Evolutionary conservation across 1,140 invertebrate species (phyloP), one percentile per base, ranked within the genome.

Genomic region (Delia radicum): DNA sequence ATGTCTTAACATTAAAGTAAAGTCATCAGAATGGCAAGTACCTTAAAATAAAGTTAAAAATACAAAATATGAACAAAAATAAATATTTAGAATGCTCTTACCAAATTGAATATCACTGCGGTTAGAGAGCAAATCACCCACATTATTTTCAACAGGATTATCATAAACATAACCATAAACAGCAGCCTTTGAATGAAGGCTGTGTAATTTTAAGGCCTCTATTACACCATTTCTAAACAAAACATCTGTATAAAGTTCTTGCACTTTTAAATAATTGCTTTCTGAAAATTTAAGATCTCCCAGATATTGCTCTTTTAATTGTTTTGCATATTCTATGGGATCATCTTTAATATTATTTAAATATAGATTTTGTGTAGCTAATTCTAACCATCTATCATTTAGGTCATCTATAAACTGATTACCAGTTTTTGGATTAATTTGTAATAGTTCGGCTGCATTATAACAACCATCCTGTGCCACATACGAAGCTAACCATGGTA

Each of bases 401-500:
- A 77, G 37, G 18, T 63, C 74, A 26, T 75, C 37, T n/a, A 77
- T 75, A n/a, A 62, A 74, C 21, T 79, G 77, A 2, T 48, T 55
- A 0, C 79, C 76, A 27, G 73, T 42, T 10, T 26, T 13, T 1
- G 63, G 61, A 10, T 69, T 72, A 7, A 74, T 77, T 13, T 73
- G 55, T 8, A 81, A 33, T 0, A 81, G 24, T 24, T 77, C 86
- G 67, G 87, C 88, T 26, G 85, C 87, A 37, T 89, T 88, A 75
- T 87, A 91, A 13, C 90, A 81, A 74, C 88, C 89, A 81, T 90
- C 89, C 77, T 89, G 86, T 33, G 82, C 86, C 6, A 84, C 85
- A n/a, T 88, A 85, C 4, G 88, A 87, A n/a, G 85, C 87, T 3
- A 90, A 78, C 87, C 88, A 90, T 28, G 90, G 89, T 55, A 89